Percentiles rank a stretch among this genome's conserved stretches.
Evolutionary conservation across 2,113 vertebrate genomes (phyloP).

Genomic region (Rhea americana): DNA sequence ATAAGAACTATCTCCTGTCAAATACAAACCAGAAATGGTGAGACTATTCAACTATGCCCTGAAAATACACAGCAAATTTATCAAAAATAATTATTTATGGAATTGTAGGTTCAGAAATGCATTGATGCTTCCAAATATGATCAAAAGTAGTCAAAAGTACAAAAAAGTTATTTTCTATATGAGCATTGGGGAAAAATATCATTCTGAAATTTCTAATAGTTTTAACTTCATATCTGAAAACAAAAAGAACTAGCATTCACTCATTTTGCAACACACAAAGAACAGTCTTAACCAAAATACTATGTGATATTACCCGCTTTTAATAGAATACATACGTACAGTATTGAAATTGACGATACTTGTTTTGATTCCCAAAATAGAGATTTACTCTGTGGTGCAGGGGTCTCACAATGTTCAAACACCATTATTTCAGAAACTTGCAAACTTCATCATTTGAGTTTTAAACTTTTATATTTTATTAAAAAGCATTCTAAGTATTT

Average conservation of each 20-base stretch:
- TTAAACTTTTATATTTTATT: not conserved
- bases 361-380: not conserved
- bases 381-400: not conserved
- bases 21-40: not conserved
- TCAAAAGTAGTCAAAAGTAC: not conserved
- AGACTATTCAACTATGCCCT: not conserved
- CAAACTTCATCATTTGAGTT: not conserved
- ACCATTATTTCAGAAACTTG: not conserved
- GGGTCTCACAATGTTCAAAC: accelerated
- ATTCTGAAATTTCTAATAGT: not conserved
- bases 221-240: not conserved
- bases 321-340: not conserved
- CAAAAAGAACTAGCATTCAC: not conserved
- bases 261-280: not conserved
- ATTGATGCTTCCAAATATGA: not conserved
- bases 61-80: not conserved
- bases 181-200: not conserved
- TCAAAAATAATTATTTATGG: not conserved
- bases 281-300: not conserved
- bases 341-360: not conserved
- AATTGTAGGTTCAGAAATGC: not conserved
- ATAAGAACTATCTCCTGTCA: not conserved
- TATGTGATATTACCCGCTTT: not conserved
- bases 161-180: not conserved
- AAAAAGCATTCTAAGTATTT: not conserved